Base-by-base conservation (phyloP, 1,140 invertebrate genomes). In the Phortica variegata region DNA sequence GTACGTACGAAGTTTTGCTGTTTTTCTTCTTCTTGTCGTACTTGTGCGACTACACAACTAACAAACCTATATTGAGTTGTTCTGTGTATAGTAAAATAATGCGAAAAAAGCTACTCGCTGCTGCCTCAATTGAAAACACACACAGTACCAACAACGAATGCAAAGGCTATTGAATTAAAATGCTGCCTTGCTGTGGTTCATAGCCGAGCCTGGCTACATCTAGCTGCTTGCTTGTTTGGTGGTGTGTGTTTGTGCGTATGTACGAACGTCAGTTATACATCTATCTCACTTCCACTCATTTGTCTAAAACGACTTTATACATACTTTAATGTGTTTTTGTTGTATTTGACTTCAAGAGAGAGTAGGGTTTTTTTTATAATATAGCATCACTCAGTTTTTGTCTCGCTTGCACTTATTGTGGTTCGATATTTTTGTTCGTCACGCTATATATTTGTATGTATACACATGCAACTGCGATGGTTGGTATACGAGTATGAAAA, bases 131-230 rank as follows among this genome's bases (percentile, higher is more conserved):
- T 73, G 60, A 65, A 73, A 70, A 72, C 68, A 68, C 69, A 72
- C 65, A 73, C 69, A 73, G 65, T 65, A 73, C 69, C 70, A 73
- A 73, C 70, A 73, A 73, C 70, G 70, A 73, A 73, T 73, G 70
- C 61, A 65, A 70, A 73, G 68, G 66, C 68, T 71, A 72, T 72
- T 72, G 65, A 73, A 73, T 73, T 73, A 61, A 73, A 73, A 69
- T 58, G 66, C 65, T 70, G 65, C 58, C 60, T 59, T 65, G 50
- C 61, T 65, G 52, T 66, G 60, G 61, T 65, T 65, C 65, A 54
- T 53, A 49, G 38, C 53, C 54, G 55, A 68, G 54, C 43, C 52
- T 55, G 55, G 51, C 52, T 58, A 58, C 49, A 52, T 51, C 47
- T 54, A 61, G 54, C 49, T 66, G 56, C 61, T 59, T 61, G 58